Base-by-base conservation (phyloP, 2,113 vertebrate species). In the Hemiprocne comata region DNA sequence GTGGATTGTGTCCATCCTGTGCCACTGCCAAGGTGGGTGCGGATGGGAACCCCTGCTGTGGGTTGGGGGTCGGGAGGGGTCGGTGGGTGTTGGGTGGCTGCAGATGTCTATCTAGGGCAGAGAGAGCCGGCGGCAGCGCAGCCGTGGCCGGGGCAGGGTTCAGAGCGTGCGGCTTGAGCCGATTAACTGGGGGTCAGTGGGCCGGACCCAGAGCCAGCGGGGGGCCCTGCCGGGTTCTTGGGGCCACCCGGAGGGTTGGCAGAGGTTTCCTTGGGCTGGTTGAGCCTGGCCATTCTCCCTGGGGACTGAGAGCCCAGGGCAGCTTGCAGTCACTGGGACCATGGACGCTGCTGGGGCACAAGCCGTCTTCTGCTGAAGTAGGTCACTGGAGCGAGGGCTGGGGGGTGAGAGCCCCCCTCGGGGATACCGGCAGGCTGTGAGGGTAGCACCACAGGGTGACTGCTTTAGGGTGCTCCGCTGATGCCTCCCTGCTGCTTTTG, bases 111-210 rank as follows among this genome's bases (percentile, higher is more conserved):
- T 95, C 84, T 96, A 95, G 94, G 94, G 84, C 96, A 96, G 51
- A 1, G 75, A 28, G 58, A 82, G 70, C 66, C 5, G 12, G 81
- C 33, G 6, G 71, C 13, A 90, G 72, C 2, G 17, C 12, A 18
- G 55, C 86, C 6, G n/a, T 5, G 28, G 69, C 73, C 8, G 6
- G 44, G 51, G 78, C 93, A 92, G 77, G 73, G 93, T 64, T 95
- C 93, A 94, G 61, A 92, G 83, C 25, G 3, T 15, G 72, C 13
- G 3, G 69, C 79, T 93, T 96, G 84, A 95, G 89, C 94, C n/a
- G 95, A 93, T 96, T 93, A 95, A 69, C 94, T 85, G 91, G 87
- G 94, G 94, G 95, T 95, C 96, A 95, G 95, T 94, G 93, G 96
- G 92, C 91, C 69, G 74, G 86, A 72, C 78, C 73, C 73, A 34